Evolutionary conservation across 2,113 vertebrate genomes (phyloP).

Genomic region (Apteryx owenii): DNA sequence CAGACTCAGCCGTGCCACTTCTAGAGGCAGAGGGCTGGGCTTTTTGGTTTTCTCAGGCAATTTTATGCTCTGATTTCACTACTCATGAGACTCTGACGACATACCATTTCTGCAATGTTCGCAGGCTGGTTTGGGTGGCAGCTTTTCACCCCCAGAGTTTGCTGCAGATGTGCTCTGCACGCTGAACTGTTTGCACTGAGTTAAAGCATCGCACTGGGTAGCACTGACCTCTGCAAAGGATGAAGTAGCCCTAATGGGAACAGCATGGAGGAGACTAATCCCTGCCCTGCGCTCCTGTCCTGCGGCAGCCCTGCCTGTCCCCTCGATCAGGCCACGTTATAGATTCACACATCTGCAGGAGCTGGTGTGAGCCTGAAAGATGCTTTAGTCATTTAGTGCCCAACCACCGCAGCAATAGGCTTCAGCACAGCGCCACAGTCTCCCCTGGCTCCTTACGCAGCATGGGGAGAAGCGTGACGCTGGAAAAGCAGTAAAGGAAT

Average conservation of each 20-base stretch:
- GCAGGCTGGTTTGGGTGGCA: not conserved
- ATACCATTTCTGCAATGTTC: not conserved
- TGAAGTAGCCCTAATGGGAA: not conserved
- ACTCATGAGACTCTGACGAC: not conserved
- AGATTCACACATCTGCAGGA: not conserved
- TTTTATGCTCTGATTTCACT: not conserved
- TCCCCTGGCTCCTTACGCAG: not conserved
- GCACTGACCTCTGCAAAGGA: not conserved
- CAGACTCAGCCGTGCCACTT: not conserved
- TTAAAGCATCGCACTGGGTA: not conserved
- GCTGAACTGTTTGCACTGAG: not conserved
- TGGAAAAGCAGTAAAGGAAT: not conserved
- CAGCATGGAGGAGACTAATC: not conserved
- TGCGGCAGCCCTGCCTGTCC: not conserved
- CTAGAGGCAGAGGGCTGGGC: not conserved
- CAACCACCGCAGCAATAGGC: not conserved
- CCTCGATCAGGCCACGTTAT: too few relatives aligned
- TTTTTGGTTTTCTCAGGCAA: not conserved
- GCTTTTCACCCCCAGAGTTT: not conserved
- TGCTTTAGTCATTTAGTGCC: not conserved
- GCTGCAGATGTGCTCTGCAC: not conserved
- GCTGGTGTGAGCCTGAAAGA: not conserved
- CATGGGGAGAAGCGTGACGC: not conserved
- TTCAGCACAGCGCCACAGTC: not conserved
- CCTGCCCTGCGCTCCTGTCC: not conserved